Conservation (phyloP, 2,888 invertebrate species). For the Campoplex nolae region DNA sequence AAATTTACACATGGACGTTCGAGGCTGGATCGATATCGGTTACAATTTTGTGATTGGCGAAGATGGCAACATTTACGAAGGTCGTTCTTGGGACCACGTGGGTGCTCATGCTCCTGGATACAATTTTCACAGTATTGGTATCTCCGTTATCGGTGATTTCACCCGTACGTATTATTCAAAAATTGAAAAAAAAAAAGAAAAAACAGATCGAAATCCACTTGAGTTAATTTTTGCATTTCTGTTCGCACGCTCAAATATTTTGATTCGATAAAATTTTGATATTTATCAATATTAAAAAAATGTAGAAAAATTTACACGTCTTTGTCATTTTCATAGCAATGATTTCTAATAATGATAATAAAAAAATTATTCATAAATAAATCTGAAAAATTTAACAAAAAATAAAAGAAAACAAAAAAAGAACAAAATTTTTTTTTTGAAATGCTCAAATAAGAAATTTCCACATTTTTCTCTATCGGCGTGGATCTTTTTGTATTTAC, state of each 20-base stretch:
- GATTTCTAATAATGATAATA: too few species aligned
- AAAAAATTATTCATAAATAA: too few species aligned
- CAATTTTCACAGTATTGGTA: constrained; percentile 83
- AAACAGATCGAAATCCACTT: background rate
- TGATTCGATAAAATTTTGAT: too few species aligned
- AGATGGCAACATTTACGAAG: constrained; percentile 85
- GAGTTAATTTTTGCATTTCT: background rate
- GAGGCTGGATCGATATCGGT: constrained; percentile 83
- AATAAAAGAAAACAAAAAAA: too few species aligned
- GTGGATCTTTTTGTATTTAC: too few species aligned
- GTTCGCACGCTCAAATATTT: background rate
- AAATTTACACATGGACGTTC: constrained; percentile 81
- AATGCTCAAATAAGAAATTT: too few species aligned
- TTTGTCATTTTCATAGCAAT: too few species aligned
- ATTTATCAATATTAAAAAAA: background rate
- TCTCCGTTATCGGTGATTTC: constrained; percentile 83
- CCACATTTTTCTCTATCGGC: too few species aligned
- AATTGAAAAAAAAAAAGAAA: too few species aligned
- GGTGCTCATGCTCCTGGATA: constrained; percentile 83
- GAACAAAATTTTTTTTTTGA: too few species aligned
- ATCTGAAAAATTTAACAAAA: too few species aligned
- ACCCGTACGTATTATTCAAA: constrained; percentile 75
- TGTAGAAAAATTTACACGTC: too few species aligned
- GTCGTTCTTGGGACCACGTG: constrained; percentile 84
- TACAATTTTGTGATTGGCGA: constrained; percentile 85